Percentiles rank a stretch among this genome's conserved stretches.
phyloP scores from a whole-genome alignment of 1,140 invertebrate genomes.

The Zaprionus taronus region DNA sequence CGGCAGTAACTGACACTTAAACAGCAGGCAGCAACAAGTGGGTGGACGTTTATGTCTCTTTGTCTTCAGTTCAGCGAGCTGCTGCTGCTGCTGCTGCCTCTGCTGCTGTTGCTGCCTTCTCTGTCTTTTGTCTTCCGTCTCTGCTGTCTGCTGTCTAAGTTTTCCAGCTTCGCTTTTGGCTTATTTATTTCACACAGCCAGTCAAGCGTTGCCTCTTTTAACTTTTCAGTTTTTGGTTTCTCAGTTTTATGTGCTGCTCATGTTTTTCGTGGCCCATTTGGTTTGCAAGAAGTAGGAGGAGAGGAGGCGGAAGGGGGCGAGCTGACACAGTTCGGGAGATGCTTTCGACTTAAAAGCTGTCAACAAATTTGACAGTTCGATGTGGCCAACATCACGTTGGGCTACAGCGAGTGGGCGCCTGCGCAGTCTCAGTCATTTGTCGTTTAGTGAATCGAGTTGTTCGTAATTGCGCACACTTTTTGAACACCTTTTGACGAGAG shows the following conservation, averaged over 20 bases:
- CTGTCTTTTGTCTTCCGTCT: background rate
- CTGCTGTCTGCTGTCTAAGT: constrained; percentile 19
- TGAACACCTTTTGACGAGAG: constrained; percentile 2
- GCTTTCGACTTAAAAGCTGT: constrained; percentile 65
- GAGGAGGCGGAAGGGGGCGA: background rate
- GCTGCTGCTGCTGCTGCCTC: background rate
- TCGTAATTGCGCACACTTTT: constrained; percentile 60
- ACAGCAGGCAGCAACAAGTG: constrained; percentile 73
- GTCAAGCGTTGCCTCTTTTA: constrained; percentile 27
- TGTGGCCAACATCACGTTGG: constrained; percentile 22
- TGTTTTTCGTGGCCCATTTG: constrained; percentile 48
- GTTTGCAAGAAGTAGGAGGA: background rate
- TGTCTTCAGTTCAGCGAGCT: constrained; percentile 49
- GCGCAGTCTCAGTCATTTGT: constrained; percentile 59
- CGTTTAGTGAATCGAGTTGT: constrained; percentile 75
- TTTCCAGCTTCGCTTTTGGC: constrained; percentile 50
- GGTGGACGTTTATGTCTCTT: constrained; percentile 82
- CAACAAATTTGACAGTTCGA: constrained; percentile 75
- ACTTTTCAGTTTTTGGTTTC: constrained; percentile 38
- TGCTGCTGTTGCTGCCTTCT: background rate
- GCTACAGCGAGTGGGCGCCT: constrained; percentile 42
- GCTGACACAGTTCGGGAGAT: constrained; percentile 57
- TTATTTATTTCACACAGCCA: constrained; percentile 60
- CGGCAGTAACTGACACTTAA: constrained; percentile 73
- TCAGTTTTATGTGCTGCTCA: constrained; percentile 48